Evolutionary conservation across 2,888 invertebrate genomes (phyloP), one percentile per base, ranked within the genome.

Genomic region (Cryptocheilus praepositus): DNA sequence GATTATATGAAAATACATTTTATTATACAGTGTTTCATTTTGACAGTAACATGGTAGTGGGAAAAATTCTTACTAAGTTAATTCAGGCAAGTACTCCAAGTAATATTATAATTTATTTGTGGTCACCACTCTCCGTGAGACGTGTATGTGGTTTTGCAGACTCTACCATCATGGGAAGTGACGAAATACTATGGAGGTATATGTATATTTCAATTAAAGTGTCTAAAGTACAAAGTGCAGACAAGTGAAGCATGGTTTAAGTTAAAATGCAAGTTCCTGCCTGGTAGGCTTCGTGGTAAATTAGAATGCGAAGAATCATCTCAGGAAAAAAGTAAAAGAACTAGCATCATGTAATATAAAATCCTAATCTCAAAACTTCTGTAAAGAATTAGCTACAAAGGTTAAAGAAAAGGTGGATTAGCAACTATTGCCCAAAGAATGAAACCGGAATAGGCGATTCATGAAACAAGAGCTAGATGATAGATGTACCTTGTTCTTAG

Each of bases 141-240:
- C 5, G 13, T 2, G 13, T 59, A 36, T 44, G 16, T 52, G 36
- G 43, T 45, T 19, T 76, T 68, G 19, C 36, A 83, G 82, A 71
- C 78, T 28, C 51, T 83, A 46, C 83, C 83, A 51, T 70, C 83
- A 53, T 83, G 83, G 83, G 83, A 83, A 76, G 72, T 81, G 28
- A 83, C 82, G 43, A 83, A 83, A 73, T 82, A 83, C 70, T 83
- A 83, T 43, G 83, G 83, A 49, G 77, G 77, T 63, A 79, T 82
- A 16, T 76, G 79, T 66, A 64, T 77, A 49, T 81, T 80, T 75
- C 82, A 83, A 74, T 61, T 83, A 45, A 73, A 79, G 60, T 81
- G 80, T 55, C 57, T 82, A 43, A 83, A 83, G 64, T 81, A 83
- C 62, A 74, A 70, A 59, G 69, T 83, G 58, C 75, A 83, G 67